Percentiles rank a stretch among this genome's conserved stretches.
Evolutionary conservation across 2,888 invertebrate species (phyloP).

Genomic region (Ashinkailepas kermadecensis): DNA sequence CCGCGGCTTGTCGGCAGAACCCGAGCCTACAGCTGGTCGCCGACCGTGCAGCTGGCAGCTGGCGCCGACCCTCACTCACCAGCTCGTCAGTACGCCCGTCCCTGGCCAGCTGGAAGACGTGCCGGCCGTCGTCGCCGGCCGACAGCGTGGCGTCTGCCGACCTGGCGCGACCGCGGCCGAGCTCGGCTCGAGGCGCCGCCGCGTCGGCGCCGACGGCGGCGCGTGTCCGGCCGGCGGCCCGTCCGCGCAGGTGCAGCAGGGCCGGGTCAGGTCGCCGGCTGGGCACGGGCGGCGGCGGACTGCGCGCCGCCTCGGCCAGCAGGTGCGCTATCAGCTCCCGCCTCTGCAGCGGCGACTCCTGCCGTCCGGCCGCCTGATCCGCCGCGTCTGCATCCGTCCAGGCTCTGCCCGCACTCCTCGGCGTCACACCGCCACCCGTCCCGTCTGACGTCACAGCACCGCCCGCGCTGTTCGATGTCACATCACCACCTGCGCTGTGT

Average conservation of each 20-base stretch:
- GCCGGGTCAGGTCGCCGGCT: conserved; percentile 21
- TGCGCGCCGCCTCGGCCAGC: not conserved
- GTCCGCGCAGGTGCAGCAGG: not conserved
- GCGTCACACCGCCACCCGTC: not conserved
- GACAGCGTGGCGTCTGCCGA: not conserved
- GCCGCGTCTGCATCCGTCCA: no score
- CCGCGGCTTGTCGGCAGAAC: no score
- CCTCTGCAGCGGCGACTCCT: not conserved
- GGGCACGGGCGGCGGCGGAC: conserved; percentile 8
- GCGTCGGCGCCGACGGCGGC: not conserved
- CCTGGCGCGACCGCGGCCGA: not conserved
- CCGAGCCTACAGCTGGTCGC: no score
- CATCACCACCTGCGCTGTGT: no score
- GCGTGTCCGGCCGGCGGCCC: not conserved
- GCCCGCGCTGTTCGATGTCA: not conserved
- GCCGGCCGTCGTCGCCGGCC: conserved; percentile 41
- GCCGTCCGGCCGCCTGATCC: not conserved
- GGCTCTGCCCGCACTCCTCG: no score
- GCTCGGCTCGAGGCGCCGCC: not conserved
- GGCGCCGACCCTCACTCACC: conserved; percentile 36
- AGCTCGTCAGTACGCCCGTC: conserved; percentile 40
- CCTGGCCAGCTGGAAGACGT: conserved; percentile 41
- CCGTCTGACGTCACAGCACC: not conserved
- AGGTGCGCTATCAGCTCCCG: not conserved
- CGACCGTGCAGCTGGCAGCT: no score